Base-by-base conservation (phyloP, 2,888 invertebrate species). In the Gonocerus acuteangulatus region DNA sequence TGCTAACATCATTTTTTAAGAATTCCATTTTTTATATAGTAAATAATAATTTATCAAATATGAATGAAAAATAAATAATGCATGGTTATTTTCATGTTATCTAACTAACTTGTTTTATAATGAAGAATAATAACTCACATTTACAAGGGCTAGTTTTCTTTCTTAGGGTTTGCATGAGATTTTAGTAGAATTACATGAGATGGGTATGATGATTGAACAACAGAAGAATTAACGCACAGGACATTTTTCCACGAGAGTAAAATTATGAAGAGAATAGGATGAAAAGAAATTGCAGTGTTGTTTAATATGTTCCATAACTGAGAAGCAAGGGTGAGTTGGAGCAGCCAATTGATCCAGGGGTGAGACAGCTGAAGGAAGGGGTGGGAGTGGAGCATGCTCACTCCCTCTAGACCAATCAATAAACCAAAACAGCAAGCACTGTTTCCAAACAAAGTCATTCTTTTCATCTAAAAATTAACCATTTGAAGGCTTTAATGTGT, bases 71-170 rank as follows among this genome's bases (percentile, higher is more conserved):
- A n/a, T n/a, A n/a, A n/a, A n/a, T n/a, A n/a, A n/a, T n/a, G n/a
- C n/a, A n/a, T n/a, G n/a, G n/a, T n/a, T n/a, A 44, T 44, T 15
- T n/a, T 11, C 16, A 44, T 44, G 6, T 44, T 44, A 44, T 13
- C 44, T 15, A 15, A 9, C n/a, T 9, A 32, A 32, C 32, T 9
- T 11, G 32, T 9, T 6, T 32, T 32, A 32, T 32, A 32, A 9
- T 32, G 16, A 44, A 32, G n/a, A n/a, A n/a, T n/a, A 56, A 23
- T 18, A 48, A 89, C 90, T 91, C 82, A 91, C 91, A 90, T 84
- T 92, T 91, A 79, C 89, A 86, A 75, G 91, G 91, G 80, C 91
- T 91, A 74, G 89, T 90, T 82, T 89, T 89, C 82, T 91, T 90
- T 76, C 92, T 82, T 77, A 92, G 81, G 73, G 91, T 91, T 85